These are phyloP conservation scores for Macropus fuliginosus DNA, from an alignment of 2,797 vertebrate genomes.

Conservation along the genomic window DNA sequence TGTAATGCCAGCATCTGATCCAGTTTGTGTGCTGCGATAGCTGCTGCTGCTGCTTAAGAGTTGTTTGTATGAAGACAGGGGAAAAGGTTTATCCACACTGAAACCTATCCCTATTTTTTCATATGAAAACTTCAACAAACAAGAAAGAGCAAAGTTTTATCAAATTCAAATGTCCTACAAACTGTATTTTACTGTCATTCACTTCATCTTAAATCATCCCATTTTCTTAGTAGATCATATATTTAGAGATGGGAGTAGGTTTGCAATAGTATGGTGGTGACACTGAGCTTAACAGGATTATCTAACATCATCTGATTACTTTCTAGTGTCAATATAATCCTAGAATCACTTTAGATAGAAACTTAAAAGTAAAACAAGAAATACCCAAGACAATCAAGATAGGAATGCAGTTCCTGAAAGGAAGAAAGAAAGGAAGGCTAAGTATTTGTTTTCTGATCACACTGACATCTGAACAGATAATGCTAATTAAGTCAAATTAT, in stretches of 20 bases:
- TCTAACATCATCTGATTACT: conserved; percentile 24
- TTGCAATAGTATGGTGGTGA: not conserved
- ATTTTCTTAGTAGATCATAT: conserved; percentile 31
- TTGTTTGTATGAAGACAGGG: not conserved
- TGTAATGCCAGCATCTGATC: not conserved
- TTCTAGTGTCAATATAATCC: conserved; percentile 8
- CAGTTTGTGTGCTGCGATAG: not conserved
- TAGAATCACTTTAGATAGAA: conserved; percentile 35
- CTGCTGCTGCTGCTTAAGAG: not conserved
- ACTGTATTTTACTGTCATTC: conserved; percentile 25
- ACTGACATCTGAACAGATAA: conserved; percentile 8
- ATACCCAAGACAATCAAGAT: conserved; percentile 38
- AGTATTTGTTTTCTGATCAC: not conserved
- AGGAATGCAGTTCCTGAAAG: not conserved
- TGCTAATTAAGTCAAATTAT: not conserved
- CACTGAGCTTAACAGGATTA: not conserved
- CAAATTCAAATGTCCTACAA: not conserved
- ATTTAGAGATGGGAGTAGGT: not conserved
- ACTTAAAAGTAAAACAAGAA: not conserved
- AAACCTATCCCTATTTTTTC: not conserved
- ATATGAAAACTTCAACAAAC: conserved; percentile 26
- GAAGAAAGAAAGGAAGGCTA: conserved; percentile 21
- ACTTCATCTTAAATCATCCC: not conserved
- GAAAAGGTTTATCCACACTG: not conserved
- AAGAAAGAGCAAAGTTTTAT: not conserved